Base-by-base conservation (phyloP, 2,797 vertebrate species). In the Petrocephalus schoutedeni region DNA sequence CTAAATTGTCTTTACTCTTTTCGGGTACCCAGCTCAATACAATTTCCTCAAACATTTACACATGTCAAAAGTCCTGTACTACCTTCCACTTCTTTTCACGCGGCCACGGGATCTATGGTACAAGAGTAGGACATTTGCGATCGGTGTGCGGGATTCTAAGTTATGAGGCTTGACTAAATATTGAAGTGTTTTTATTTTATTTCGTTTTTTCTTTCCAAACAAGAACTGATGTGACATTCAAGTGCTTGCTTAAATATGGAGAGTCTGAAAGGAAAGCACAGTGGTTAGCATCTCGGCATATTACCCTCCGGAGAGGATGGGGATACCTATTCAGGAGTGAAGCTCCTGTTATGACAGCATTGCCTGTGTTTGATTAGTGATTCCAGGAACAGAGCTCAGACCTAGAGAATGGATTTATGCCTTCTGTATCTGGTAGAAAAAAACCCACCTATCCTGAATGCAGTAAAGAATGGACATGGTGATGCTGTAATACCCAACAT, bases 11-110 rank as follows among this genome's bases (percentile, higher is more conserved):
- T 84, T 59, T 85, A 45, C 14, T 53, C 41, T 85, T 64, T 71
- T 61, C 71, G 87, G 87, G 87, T 86, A 88, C 57, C 87, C 87
- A 88, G 87, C 87, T 84, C 88, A 86, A 9, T 58, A n/a, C 83
- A 86, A 64, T 56, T 10, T 88, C 82, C 21, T 64, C 77, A 54
- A 58, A 85, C 87, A 88, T 85, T 85, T 57, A 86, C 83, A 64
- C 49, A 7, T 77, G 83, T 86, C 84, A 58, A 86, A 86, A 58
- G 32, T 23, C 61, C 83, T 77, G 71, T 57, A 12, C 71, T 58
- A 74, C 8, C 5, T 57, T 64, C 51, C 64, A 58, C 32, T 57
- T 86, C 21, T 74, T 41, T 59, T 54, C 61, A 32, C 84, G 57
- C 61, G 28, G 51, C 64, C 85, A 36, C 0, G 84, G 84, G 51